phyloP scores from a whole-genome alignment of 1,140 invertebrate species.

The Leptinotarsa lineolata region DNA sequence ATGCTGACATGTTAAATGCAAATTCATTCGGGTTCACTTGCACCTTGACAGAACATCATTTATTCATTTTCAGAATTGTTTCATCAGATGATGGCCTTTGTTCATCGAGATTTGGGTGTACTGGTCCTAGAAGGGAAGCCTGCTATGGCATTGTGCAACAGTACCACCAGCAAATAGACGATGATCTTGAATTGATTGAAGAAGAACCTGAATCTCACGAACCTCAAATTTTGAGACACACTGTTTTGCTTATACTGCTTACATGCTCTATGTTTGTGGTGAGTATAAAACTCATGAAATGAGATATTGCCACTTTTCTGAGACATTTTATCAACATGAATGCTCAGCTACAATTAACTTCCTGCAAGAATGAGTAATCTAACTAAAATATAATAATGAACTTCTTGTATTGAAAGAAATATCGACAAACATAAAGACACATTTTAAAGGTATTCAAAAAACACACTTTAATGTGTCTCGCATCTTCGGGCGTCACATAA shows the following conservation, averaged over 20 bases:
- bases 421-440: too few relatives aligned
- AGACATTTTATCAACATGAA: too few relatives aligned
- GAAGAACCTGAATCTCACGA: constrained; percentile 62
- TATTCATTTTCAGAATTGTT: not conserved
- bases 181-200: constrained; percentile 60
- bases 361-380: too few relatives aligned
- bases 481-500: too few relatives aligned
- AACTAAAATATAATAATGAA: too few relatives aligned
- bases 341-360: too few relatives aligned
- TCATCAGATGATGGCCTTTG: constrained; percentile 45
- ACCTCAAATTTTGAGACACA: constrained; percentile 78
- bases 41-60: not conserved
- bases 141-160: constrained; percentile 60
- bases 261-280: constrained; percentile 88
- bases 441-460: too few relatives aligned
- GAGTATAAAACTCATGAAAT: constrained; percentile 51
- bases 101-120: constrained; percentile 58
- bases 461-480: too few relatives aligned
- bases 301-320: too few relatives aligned
- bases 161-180: constrained; percentile 60
- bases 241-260: constrained; percentile 81
- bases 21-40: too few relatives aligned
- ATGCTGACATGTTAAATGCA: too few relatives aligned
- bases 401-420: too few relatives aligned
- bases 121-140: constrained; percentile 57